These are phyloP conservation scores for Mus minutoides DNA, from an alignment of 2,797 vertebrate species.

Conservation along the genomic window DNA sequence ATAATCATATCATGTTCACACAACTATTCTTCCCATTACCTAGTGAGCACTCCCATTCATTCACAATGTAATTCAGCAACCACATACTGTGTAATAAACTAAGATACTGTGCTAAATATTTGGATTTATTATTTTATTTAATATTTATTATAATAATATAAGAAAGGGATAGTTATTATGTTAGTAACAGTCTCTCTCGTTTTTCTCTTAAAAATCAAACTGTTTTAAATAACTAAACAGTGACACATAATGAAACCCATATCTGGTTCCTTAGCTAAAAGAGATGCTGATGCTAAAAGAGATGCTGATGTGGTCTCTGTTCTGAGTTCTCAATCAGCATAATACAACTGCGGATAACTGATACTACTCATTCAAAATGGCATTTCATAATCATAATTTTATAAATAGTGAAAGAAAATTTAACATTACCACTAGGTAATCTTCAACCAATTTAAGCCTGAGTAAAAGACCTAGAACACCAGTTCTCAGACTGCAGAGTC, in stretches of 20 bases:
- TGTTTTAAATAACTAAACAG: constrained; percentile 54
- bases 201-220: constrained; percentile 63
- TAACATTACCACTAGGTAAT: background rate
- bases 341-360: constrained; percentile 46
- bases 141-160: background rate
- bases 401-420: background rate
- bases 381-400: constrained; percentile 6
- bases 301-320: constrained; percentile 25
- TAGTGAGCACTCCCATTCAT: background rate
- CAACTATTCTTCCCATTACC: background rate
- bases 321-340: constrained; percentile 54
- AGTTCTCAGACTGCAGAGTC: background rate
- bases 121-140: constrained; percentile 58
- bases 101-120: background rate
- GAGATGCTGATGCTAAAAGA: constrained; percentile 60
- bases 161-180: constrained; percentile 20
- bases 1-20: constrained; percentile 19
- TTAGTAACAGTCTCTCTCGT: constrained; percentile 2
- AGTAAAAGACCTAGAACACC: background rate
- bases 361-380: constrained; percentile 28
- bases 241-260: constrained; percentile 37
- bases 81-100: background rate
- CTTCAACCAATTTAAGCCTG: background rate
- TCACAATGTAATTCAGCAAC: constrained; percentile 59
- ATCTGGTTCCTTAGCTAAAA: constrained; percentile 55